Base-by-base conservation (phyloP, 2,888 invertebrate genomes). In the Calliscelio sp. region DNA sequence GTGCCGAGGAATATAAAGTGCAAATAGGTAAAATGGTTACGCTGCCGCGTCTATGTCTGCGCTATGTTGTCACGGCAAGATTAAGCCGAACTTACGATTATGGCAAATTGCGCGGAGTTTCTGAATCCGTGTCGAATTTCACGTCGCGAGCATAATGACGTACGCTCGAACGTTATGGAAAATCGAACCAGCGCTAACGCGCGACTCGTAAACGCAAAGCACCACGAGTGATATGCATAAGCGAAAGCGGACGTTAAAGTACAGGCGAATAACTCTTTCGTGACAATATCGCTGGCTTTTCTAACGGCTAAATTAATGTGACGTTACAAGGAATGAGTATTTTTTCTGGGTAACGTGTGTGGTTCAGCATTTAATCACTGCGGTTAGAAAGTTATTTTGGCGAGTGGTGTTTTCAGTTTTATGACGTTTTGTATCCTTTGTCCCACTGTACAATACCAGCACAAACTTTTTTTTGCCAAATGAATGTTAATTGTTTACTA, bases 331-430 rank as follows among this genome's bases (percentile, higher is more conserved):
- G 79, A 79, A 79, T n/a, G 22, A 70, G 63, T 59, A 1, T 61
- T 61, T 59, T 68, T 61, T 51, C 20, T 22, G 14, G 22, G 55
- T 16, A 75, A 75, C 46, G 25, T n/a, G n/a, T n/a, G n/a, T 59
- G 66, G 20, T 28, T 24, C 7, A 35, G 49, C 68, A 53, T 78
- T 68, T 70, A 70, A 79, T 79, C 25, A 63, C 32, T 63, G 70
- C n/a, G 70, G 79, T 71, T 71, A 79, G 79, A 70, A 71, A 79
- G 79, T 79, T 49, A 79, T 63, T 79, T 70, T 79, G 28, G 46
- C 46, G 16, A 22, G 16, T 24, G 49, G 46, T 38, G 41, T 63
- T 61, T 63, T n/a, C 63, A 38, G 20, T 71, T 71, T 71, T 71
- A 71, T 44, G 71, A 49, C 71, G 46, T 70, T 70, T 70, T 41